Percentiles rank a stretch among this genome's conserved stretches.
phyloP scores from a whole-genome alignment of 1,140 invertebrate genomes.

The Aphaenogaster rudis region DNA sequence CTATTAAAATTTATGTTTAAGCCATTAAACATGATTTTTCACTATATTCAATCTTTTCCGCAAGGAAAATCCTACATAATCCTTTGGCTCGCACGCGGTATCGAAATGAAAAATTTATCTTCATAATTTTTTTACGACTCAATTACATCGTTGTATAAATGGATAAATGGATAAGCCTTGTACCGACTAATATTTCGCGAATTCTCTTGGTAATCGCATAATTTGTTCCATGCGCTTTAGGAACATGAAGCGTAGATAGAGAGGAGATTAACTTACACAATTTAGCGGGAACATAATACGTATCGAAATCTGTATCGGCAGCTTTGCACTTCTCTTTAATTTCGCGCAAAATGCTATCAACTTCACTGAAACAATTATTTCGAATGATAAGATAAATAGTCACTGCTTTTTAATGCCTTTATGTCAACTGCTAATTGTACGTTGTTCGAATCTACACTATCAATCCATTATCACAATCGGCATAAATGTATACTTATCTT shows the following conservation, averaged over 20 bases:
- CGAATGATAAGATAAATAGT: not conserved
- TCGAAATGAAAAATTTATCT: constrained; percentile 35
- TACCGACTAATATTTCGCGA: constrained; percentile 42
- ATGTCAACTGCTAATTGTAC: not conserved
- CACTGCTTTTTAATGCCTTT: not conserved
- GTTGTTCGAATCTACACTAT: not conserved
- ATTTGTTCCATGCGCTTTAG: constrained; percentile 19
- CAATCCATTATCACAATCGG: not conserved
- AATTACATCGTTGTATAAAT: constrained; percentile 23
- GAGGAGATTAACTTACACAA: constrained; percentile 34
- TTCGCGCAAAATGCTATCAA: not conserved
- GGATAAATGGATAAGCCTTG: not conserved
- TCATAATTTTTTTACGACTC: constrained; percentile 36
- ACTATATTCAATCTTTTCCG: constrained; percentile 29
- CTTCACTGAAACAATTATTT: not conserved
- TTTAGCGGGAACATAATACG: constrained; percentile 4
- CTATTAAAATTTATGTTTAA: not conserved
- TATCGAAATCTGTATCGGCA: constrained; percentile 13
- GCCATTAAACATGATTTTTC: not conserved
- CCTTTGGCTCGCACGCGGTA: not conserved
- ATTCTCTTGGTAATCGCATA: constrained; percentile 24
- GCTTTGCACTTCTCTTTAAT: not conserved
- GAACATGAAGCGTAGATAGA: not conserved
- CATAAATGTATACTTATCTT: not conserved
- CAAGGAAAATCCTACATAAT: constrained; percentile 41